Percentiles rank a stretch among this genome's conserved stretches.
phyloP scores from a whole-genome alignment of 2,797 vertebrate genomes.

The Telmatherina bonti region DNA sequence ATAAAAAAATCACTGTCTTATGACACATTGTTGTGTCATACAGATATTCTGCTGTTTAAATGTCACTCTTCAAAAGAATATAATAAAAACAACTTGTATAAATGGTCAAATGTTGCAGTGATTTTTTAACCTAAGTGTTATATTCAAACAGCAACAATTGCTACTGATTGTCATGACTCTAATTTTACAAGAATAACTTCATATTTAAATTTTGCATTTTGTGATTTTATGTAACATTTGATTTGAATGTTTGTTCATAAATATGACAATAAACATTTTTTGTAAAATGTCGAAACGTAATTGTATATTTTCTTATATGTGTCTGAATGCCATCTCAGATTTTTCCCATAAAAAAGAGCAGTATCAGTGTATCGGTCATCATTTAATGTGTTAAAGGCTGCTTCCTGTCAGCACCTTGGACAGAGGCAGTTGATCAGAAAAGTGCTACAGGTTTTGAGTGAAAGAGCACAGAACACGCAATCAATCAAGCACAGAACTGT shows the following conservation, averaged over 20 bases:
- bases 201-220: no score
- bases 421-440: conserved; percentile 34
- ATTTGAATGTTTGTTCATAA: neutral
- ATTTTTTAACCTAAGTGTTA: no score
- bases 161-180: no score
- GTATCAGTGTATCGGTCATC: neutral
- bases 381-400: neutral
- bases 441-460: neutral
- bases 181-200: no score
- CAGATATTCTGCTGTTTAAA: neutral
- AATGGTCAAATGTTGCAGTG: no score
- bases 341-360: conserved; percentile 33
- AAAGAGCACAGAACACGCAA: neutral
- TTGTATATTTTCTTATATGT: neutral
- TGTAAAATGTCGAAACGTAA: neutral
- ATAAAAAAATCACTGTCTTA: neutral
- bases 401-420: conserved; percentile 55
- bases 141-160: no score
- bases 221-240: neutral
- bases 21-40: no score
- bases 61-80: neutral
- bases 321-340: neutral
- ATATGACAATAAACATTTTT: neutral
- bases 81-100: neutral
- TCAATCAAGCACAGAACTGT: no score